Conservation (phyloP, 2,888 invertebrate genomes). For the Philereme transversata region DNA sequence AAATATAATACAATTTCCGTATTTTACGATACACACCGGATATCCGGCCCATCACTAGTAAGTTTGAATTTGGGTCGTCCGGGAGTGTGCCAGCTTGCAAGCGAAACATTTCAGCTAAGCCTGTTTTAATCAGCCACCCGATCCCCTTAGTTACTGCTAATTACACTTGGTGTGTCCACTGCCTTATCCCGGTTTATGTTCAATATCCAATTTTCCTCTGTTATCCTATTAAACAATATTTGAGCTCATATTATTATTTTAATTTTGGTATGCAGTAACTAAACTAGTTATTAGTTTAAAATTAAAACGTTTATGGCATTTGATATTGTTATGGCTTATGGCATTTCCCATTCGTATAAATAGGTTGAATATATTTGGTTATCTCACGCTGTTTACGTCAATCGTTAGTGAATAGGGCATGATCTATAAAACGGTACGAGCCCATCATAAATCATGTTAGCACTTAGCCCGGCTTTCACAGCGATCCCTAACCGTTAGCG, state of each 20-base stretch:
- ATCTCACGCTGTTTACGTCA: not conserved
- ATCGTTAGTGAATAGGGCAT: not conserved
- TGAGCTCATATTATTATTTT: conserved; percentile 58
- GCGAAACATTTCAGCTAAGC: conserved; percentile 56
- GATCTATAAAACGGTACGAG: too few relatives aligned
- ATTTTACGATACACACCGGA: not conserved
- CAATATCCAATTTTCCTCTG: conserved; percentile 75
- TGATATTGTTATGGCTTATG: conserved; percentile 24
- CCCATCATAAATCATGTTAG: too few relatives aligned
- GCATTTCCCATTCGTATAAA: conserved; percentile 9
- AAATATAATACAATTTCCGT: too few relatives aligned
- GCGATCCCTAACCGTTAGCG: too few relatives aligned
- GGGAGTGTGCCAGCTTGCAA: conserved; percentile 36
- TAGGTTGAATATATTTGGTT: not conserved
- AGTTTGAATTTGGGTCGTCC: conserved; percentile 52
- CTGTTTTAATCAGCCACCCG: conserved; percentile 68
- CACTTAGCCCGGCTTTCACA: too few relatives aligned
- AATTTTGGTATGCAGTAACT: conserved; percentile 41
- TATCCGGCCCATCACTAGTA: conserved; percentile 25
- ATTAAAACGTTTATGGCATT: conserved; percentile 23
- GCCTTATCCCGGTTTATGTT: conserved; percentile 67
- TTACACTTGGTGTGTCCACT: conserved; percentile 75
- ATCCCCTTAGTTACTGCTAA: conserved; percentile 77
- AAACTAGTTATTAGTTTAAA: conserved; percentile 21
- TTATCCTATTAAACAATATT: conserved; percentile 76